Evolutionary conservation across 2,113 vertebrate genomes (phyloP), one percentile per base, ranked within the genome.

Genomic region (Eurystomus gularis): DNA sequence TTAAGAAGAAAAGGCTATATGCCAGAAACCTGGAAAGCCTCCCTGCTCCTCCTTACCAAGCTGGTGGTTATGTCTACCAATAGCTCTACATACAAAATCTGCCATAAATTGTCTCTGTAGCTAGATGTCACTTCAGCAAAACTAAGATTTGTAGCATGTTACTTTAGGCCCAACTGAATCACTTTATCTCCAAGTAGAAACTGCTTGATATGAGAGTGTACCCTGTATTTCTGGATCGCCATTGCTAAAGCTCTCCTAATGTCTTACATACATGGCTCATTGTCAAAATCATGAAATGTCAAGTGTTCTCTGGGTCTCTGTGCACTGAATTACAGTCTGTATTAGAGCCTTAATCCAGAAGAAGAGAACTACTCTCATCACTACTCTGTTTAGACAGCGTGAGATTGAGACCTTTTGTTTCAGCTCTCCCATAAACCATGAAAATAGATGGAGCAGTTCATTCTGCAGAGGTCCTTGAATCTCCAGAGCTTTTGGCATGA

Each of bases 391-490:
- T 42, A 60, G 61, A 55, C 8, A 48, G 40, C 5, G 6, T 62
- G 70, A 94, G 46, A 77, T 14, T 42, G 39, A 94, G 51, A 46
- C 21, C 46, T 96, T 92, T 73, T 71, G 60, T 85, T 82, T 54
- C 85, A 83, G 26, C 46, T 24, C 23, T 82, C 51, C 40, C 60
- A 77, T 72, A 77, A 77, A 93, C 73, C 42, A 58, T 9, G 35
- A 44, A 93, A 90, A 83, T 46, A 89, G 94, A 93, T 57, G 60
- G 29, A 95, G 17, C 23, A 9, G 33, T 93, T 95, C 83, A 68
- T 80, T 94, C 79, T 8, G 3, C 51, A 84, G 83, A 84, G 31
- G 48, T 73, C 46, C 61, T 85, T n/a, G 26, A 94, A 87, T 61
- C 46, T 46, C 23, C 57, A 52, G 65, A 82, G 46, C 24, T 69